Conservation (phyloP, 2,888 invertebrate species). For the Campopleginae sp. region DNA sequence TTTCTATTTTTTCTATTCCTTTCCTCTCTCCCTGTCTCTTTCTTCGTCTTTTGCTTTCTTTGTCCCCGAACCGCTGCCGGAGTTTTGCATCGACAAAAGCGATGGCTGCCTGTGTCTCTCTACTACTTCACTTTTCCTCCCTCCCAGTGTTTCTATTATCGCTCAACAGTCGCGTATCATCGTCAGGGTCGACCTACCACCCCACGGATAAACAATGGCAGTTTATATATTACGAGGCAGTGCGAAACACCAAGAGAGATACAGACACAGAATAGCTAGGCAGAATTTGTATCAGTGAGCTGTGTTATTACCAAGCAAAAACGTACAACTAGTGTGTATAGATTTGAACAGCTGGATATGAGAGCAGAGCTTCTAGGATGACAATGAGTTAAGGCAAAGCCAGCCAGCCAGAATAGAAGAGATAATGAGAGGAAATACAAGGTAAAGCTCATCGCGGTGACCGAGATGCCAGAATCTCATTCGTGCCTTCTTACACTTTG, state of each 20-base stretch:
- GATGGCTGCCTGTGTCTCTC: constrained; percentile 3
- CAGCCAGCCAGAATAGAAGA: neutral
- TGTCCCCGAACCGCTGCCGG: neutral
- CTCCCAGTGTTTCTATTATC: constrained; percentile 52
- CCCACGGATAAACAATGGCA: constrained; percentile 49
- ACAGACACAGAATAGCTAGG: constrained; percentile 7
- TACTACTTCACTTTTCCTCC: constrained; percentile 29
- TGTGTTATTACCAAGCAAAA: constrained; percentile 53
- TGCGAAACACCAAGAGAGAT: neutral
- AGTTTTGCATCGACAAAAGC: constrained; percentile 23
- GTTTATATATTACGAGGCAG: constrained; percentile 24
- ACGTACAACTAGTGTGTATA: constrained; percentile 21
- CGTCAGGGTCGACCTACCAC: constrained; percentile 51
- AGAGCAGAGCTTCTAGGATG: constrained; percentile 50
- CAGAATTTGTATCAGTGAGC: constrained; percentile 55
- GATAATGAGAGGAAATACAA: constrained; percentile 18
- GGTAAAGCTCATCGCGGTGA: constrained; percentile 35
- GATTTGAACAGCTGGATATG: constrained; percentile 52
- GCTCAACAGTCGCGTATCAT: constrained; percentile 38
- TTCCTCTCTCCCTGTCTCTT: neutral
- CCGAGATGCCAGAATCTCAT: constrained; percentile 31
- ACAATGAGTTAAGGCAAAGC: constrained; percentile 53
- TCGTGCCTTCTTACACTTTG: neutral
- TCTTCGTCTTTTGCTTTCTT: neutral
- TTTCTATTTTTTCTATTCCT: neutral